Base-by-base conservation (phyloP, 2,888 invertebrate genomes). In the Aproaerema taeniolella region DNA sequence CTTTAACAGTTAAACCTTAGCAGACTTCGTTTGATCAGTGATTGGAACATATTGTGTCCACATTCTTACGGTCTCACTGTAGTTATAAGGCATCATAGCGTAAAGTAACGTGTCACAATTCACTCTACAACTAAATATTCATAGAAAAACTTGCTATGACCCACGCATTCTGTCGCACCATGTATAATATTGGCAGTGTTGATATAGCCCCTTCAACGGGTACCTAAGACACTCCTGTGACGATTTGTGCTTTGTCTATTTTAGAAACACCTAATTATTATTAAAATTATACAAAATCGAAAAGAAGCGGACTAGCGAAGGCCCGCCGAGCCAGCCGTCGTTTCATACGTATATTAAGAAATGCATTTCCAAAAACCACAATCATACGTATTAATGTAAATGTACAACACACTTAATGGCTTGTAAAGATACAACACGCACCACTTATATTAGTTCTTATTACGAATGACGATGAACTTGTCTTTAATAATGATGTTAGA, bases 351-450 rank as follows among this genome's bases (percentile, higher is more conserved):
- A 80, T 76, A 73, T 73, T 77, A 79, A 81, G 78, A 85, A 83
- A 81, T 82, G 78, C 78, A 74, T 72, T 76, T 72, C 70, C 72
- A 71, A 79, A 78, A 76, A 76, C 62, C 65, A 56, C 79, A 78
- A 63, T 57, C 81, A 79, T 67, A 76, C 81, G 57, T 60, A 69
- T 61, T 52, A 30, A 31, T 68, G 75, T 71, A 72, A 72, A 78
- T 65, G 67, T 70, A 72, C 70, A 75, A 67, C 72, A 74, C 71
- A 71, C 69, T 63, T 61, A 70, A 69, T 70, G 69, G 78, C 73
- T 81, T 80, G 80, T 80, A 79, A 72, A 75, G 73, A 77, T 72
- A 68, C 78, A 73, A 73, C 80, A 78, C 76, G 74, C 80, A 80
- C 67, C 74, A 68, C 71, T 74, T 76, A 35, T 37, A 56, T 63